Conservation (phyloP, 2,888 invertebrate species). For the Thymelicus lineola region DNA sequence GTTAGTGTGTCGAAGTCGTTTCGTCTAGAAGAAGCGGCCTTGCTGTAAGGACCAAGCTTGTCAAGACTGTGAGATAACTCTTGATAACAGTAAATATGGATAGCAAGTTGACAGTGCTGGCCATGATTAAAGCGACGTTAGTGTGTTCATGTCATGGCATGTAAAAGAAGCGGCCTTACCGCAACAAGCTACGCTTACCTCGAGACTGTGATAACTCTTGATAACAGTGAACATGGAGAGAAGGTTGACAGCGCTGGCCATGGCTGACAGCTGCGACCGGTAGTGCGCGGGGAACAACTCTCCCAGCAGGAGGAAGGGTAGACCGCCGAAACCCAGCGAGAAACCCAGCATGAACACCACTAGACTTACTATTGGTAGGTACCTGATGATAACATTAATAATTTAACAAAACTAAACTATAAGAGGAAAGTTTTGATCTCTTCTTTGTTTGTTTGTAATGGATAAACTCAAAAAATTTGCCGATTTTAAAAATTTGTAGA, state of each 20-base stretch:
- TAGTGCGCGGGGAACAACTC: conserved; percentile 86
- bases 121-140: conserved; percentile 65
- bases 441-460: too few species aligned
- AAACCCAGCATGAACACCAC: conserved; percentile 86
- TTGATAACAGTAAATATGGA: conserved; percentile 86
- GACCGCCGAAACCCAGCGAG: conserved; percentile 86
- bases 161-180: too few species aligned
- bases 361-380: conserved; percentile 83
- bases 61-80: conserved; percentile 80
- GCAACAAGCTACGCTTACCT: conserved; percentile 54
- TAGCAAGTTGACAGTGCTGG: conserved; percentile 81
- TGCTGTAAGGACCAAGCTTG: conserved; percentile 44
- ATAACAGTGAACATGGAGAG: conserved; percentile 84
- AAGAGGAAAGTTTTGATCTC: too few species aligned
- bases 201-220: conserved; percentile 81
- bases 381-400: conserved; percentile 55
- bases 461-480: too few species aligned
- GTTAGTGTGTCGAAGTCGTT: too few species aligned
- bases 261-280: conserved; percentile 82
- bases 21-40: too few species aligned
- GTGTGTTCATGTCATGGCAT: too few species aligned
- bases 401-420: too few species aligned
- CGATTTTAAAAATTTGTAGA: too few species aligned
- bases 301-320: conserved; percentile 86
- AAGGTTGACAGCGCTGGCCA: conserved; percentile 83